Evolutionary conservation across 2,888 invertebrate genomes (phyloP), one percentile per base, ranked within the genome.

Genomic region (Laspeyria flexula): DNA sequence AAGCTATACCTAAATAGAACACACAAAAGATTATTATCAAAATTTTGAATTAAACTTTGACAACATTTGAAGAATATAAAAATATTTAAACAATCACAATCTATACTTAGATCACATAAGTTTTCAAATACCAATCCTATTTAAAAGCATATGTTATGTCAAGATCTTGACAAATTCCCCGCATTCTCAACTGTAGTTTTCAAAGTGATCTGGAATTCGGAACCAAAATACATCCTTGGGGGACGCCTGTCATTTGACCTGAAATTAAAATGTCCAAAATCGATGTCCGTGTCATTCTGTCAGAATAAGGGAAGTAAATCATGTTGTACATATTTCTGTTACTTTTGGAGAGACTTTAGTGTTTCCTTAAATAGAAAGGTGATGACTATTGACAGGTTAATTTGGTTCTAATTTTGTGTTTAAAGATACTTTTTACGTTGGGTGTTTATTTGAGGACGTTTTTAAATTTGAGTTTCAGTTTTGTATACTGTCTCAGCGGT

Each of bases 181-280:
- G 56, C 79, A 78, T 82, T 78, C 74, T 56, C 43, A 55, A 53
- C 46, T 57, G 67, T 71, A 71, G 65, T 54, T 60, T 65, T 69
- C 64, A 66, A 70, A 73, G 71, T 60, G 62, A 69, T 71, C 35
- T 58, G 62, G 57, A 75, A 75, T 77, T 75, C 75, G 65, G 66
- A 75, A 77, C 79, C 61, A 73, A 83, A 88, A 88, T 86, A 86
- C 79, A 78, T 60, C 51, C 52, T 72, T 66, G 53, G 77, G 81
- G 80, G 80, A 77, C 74, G 66, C 69, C 43, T 75, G 83, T 83
- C 81, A 84, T 85, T 89, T 89, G 88, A 89, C 90, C 88, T 85
- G 85, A 90, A 91, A 91, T 91, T 91, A 90, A 90, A 86, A 84
- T 82, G 90, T 90, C 90, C 74, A 77, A 84, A 83, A 88, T 88